Base-by-base conservation (phyloP, 1,140 invertebrate genomes). In the Lepidotrigona ventralis region DNA sequence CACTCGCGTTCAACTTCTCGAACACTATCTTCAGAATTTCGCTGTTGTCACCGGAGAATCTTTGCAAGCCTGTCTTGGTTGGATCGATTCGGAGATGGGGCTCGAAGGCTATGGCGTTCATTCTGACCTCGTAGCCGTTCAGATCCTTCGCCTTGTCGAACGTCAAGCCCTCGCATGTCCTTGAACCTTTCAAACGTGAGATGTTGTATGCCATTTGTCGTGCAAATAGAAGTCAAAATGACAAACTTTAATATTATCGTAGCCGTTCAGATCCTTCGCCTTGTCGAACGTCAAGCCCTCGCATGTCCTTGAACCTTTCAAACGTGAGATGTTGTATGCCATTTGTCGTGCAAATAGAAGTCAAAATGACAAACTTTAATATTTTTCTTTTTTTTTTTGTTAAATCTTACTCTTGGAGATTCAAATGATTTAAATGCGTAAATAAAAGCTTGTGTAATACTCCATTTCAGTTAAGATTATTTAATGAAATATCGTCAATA, bases 281-380 rank as follows among this genome's bases (percentile, higher is more conserved):
- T 83, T 89, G 19, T 90, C 84, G 46, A 90, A 88, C 29, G 54
- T n/a, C 19, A 89, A 63, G 72, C 66, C n/a, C 51, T 75, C 29
- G 53, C 88, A 89, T 12, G 70, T 51, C 5, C 21, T 19, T 3
- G 9, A 12, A 19, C 60, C 81, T 86, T 29, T 17, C 17, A 4
- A 46, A 46, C 39, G 39, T 8, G 39, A 46, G 39, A 46, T 0
- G 6, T 46, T 46, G 0, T 8, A 8, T 46, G n/a, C n/a, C n/a
- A n/a, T n/a, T n/a, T n/a, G n/a, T n/a, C 33, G 33, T 33, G 4
- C 33, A 33, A 33, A 33, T 33, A 33, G 33, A 33, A 33, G 33
- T 33, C 33, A 33, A 3, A 33, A 33, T 3, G 33, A 33, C 2
- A 2, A 33, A 33, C 2, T 33, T 33, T 33, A 33, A 33, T 33